These are phyloP conservation scores for Scotopteryx bipunctaria DNA, from an alignment of 2,888 invertebrate genomes.

Conservation along the genomic window DNA sequence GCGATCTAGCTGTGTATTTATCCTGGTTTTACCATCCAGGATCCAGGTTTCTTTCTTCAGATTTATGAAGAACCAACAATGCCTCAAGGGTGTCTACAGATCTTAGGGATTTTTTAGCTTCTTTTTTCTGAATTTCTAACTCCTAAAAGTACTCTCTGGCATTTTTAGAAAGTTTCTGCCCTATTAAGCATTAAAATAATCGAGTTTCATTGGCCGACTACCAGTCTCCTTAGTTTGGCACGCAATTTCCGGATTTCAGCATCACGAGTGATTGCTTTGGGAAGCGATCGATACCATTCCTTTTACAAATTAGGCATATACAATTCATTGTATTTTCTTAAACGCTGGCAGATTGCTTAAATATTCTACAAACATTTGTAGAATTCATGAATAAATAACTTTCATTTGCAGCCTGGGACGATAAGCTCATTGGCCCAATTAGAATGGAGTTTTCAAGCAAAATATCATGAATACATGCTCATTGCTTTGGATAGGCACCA, in stretches of 20 bases:
- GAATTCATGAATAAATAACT: no score
- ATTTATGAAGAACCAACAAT: no score
- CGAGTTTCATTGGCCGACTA: conserved; percentile 6
- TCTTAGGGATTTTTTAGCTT: not conserved
- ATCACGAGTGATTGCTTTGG: conserved; percentile 15
- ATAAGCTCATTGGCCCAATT: not conserved
- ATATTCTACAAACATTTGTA: no score
- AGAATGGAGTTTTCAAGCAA: not conserved
- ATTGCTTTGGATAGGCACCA: not conserved
- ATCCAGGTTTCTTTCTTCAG: no score
- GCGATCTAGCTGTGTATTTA: no score
- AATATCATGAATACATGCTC: not conserved
- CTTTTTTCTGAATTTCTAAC: not conserved
- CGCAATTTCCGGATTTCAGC: conserved; percentile 18
- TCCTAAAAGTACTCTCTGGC: no score
- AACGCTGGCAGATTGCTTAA: no score
- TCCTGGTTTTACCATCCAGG: no score
- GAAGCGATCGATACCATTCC: conserved; percentile 10
- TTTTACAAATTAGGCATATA: not conserved
- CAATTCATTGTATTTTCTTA: not conserved
- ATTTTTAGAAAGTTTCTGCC: not conserved
- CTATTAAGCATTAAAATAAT: not conserved
- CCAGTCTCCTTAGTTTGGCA: conserved; percentile 18
- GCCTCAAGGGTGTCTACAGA: no score
- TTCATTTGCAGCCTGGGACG: no score